These are phyloP conservation scores for Cheilosia scutellata DNA, from an alignment of 2,888 invertebrate species.

Conservation along the genomic window DNA sequence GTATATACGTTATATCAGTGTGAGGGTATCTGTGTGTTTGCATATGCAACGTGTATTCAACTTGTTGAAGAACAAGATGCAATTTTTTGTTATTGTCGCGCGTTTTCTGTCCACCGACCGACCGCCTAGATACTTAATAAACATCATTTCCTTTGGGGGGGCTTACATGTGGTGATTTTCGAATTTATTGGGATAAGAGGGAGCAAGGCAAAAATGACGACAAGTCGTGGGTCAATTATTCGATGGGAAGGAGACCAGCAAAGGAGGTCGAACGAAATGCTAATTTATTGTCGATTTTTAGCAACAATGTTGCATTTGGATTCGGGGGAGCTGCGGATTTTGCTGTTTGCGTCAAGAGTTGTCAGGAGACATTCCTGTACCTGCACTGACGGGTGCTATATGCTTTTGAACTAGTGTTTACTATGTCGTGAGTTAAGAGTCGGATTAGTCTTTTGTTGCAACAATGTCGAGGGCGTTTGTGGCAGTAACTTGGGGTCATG, in stretches of 20 bases:
- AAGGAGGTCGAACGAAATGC: neutral
- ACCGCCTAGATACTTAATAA: neutral
- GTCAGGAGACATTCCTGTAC: no score
- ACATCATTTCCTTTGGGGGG: neutral
- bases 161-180: neutral
- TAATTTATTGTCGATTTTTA: slow-evolving; percentile 9
- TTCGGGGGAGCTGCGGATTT: neutral
- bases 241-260: neutral
- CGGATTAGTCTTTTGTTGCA: no score
- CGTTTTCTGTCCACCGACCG: slow-evolving; percentile 9
- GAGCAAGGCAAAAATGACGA: neutral
- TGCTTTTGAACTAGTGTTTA: no score
- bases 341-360: neutral
- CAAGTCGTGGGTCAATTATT: neutral
- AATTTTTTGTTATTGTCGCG: slow-evolving; percentile 15
- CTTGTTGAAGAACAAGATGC: slow-evolving; percentile 12
- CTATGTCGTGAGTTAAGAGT: no score
- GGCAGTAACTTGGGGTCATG: no score
- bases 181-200: slow-evolving; percentile 10
- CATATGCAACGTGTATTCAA: slow-evolving; percentile 16
- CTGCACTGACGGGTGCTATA: no score
- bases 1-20: neutral
- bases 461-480: no score
- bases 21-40: neutral
- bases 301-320: neutral